These are phyloP conservation scores for Enteromius paludinosus DNA, from an alignment of 2,797 vertebrate species.

Conservation along the genomic window DNA sequence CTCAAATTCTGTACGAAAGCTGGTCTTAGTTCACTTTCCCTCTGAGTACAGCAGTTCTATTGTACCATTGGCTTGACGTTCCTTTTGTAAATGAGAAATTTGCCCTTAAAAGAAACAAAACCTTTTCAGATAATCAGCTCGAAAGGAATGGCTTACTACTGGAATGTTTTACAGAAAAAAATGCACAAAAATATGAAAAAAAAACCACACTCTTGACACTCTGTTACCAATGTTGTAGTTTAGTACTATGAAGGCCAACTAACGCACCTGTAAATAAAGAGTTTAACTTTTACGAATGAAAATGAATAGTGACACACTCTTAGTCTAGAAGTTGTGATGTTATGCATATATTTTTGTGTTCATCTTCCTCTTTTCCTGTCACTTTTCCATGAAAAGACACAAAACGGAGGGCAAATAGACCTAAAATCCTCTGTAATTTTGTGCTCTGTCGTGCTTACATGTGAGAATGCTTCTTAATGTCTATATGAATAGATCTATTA, in stretches of 20 bases:
- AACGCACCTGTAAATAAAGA: conserved; percentile 84
- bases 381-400: conserved; percentile 76
- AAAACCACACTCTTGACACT: conserved; percentile 68
- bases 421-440: conserved; percentile 78
- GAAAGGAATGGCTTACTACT: conserved; percentile 80
- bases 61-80: conserved; percentile 55
- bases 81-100: conserved; percentile 60
- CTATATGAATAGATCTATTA: conserved; percentile 85
- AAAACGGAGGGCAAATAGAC: conserved; percentile 67
- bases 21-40: conserved; percentile 69
- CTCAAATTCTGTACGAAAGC: conserved; percentile 57
- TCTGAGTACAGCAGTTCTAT: conserved; percentile 9
- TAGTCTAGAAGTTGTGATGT: conserved; percentile 84
- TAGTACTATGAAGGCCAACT: conserved; percentile 83
- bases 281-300: conserved; percentile 79
- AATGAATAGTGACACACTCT: conserved; percentile 76
- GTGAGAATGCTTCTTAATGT: conserved; percentile 83
- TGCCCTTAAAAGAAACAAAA: conserved; percentile 57
- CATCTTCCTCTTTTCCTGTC: conserved; percentile 73
- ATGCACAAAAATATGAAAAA: conserved; percentile 61
- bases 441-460: conserved; percentile 83
- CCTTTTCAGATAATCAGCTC: conserved; percentile 72
- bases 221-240: conserved; percentile 83
- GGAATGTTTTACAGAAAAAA: conserved; percentile 83
- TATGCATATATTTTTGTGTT: conserved; percentile 85